Conservation (phyloP, 2,888 invertebrate species). For the Flexamia atlantica region DNA sequence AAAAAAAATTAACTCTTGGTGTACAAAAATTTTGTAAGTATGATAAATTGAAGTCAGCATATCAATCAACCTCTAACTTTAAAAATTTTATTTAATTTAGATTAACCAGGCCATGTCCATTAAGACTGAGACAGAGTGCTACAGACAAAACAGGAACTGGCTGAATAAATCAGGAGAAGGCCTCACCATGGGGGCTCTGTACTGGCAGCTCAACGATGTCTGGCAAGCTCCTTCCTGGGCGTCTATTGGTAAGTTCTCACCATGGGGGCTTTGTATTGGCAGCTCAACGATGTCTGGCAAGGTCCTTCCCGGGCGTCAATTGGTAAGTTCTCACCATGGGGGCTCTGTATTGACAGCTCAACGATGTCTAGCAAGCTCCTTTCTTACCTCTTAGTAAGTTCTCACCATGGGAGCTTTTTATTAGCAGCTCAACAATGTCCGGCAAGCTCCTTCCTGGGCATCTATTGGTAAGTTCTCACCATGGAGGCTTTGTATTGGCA, state of each 20-base stretch:
- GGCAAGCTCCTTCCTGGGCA: conserved; percentile 98
- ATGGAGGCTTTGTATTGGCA: conserved; percentile 99
- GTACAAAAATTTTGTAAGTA: too few species aligned
- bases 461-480: conserved; percentile 86
- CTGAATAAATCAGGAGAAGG: conserved; percentile 78
- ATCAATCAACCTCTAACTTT: too few species aligned
- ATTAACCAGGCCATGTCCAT: conserved; percentile 91
- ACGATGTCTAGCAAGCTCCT: conserved; percentile 98
- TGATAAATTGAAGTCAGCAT: too few species aligned
- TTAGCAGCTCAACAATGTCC: conserved; percentile 99
- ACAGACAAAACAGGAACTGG: conserved; percentile 80
- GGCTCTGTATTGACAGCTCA: conserved; percentile 98
- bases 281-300: conserved; percentile 98
- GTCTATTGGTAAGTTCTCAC: conserved; percentile 86
- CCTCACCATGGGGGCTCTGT: conserved; percentile 96
- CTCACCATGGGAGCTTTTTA: conserved; percentile 97
- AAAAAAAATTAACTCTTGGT: too few species aligned
- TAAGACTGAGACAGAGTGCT: conserved; percentile 90
- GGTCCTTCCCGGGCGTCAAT: conserved; percentile 98
- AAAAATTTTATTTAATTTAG: conserved; percentile 72
- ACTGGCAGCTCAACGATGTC: conserved; percentile 99
- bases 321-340: conserved; percentile 91
- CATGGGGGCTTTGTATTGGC: conserved; percentile 99
- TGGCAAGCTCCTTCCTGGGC: conserved; percentile 99
- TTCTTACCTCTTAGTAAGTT: conserved; percentile 90